Evolutionary conservation across 1,140 invertebrate species (phyloP).

Genomic region (Drosophila repleta): DNA sequence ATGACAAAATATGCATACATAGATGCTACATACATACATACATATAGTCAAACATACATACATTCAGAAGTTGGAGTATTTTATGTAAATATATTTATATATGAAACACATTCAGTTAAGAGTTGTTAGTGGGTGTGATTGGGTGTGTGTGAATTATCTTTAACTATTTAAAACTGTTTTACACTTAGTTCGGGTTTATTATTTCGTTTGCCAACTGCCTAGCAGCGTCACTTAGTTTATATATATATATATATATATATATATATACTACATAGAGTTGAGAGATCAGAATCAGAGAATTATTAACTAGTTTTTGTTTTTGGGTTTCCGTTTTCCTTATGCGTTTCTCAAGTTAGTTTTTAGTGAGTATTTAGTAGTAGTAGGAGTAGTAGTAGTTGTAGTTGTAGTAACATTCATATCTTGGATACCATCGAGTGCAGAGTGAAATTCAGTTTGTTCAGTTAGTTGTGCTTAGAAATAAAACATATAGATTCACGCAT

Average conservation of each 20-base stretch:
- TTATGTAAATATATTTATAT: slow-evolving; percentile 58
- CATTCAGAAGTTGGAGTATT: slow-evolving; percentile 29
- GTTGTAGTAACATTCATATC: slow-evolving; percentile 48
- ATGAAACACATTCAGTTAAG: slow-evolving; percentile 79
- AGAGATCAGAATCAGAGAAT: slow-evolving; percentile 34
- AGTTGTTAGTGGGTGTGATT: slow-evolving; percentile 39
- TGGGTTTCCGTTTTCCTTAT: not conserved
- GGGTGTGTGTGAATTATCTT: slow-evolving; percentile 35
- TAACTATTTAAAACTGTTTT: slow-evolving; percentile 44
- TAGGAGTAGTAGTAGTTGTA: slow-evolving; percentile 32
- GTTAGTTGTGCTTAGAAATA: slow-evolving; percentile 18
- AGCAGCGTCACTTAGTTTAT: slow-evolving; percentile 21
- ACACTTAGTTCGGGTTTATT: slow-evolving; percentile 38
- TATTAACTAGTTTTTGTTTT: slow-evolving; percentile 13
- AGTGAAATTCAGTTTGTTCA: slow-evolving; percentile 43
- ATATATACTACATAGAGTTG: slow-evolving; percentile 21
- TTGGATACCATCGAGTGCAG: slow-evolving; percentile 35
- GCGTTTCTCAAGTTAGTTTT: slow-evolving; percentile 24
- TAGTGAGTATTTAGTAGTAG: slow-evolving; percentile 27
- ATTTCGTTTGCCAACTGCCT: slow-evolving; percentile 13
- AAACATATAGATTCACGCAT: too few species aligned
- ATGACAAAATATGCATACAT: slow-evolving; percentile 69
- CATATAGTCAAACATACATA: slow-evolving; percentile 32
- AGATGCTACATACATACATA: slow-evolving; percentile 13
- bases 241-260: too few species aligned